Base-by-base conservation (phyloP, 2,113 vertebrate genomes). In the Scomber colias region DNA sequence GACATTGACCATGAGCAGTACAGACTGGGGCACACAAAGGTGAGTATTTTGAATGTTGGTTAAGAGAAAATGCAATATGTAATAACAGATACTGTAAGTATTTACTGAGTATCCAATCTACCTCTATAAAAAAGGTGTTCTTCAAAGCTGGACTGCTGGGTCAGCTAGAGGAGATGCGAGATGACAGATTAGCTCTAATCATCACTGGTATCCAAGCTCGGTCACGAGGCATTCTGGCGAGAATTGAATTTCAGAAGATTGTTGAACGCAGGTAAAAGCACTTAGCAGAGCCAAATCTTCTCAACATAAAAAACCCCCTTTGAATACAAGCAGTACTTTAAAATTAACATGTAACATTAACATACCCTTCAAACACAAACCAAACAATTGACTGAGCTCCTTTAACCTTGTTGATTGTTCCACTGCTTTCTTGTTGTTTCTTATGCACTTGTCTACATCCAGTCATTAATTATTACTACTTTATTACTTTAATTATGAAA, bases 171-270 rank as follows among this genome's bases (percentile, higher is more conserved):
- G 97, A 98, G 86, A 96, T 97, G 96, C 85, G 97, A 2, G 97
- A 98, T 0, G 97, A 97, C 24, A 92, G 95, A n/a, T 89, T 97
- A 2, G 90, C 97, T 40, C 92, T 95, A 1, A 97, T 97, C 85
- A 95, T 98, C 70, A 96, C 96, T 1, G 94, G 96, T 16, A 95
- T 97, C 77, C 97, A 98, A 86, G 92, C 97, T 0, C 94, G 94
- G 35, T 95, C 95, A 6, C 92, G 97, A 4, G 96, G 97, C 0
- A 91, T 95, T 46, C 95, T 98, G 7, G 94, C 96, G 86, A 96
- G 97, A 88, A 77, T 96, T 30, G 97, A 98, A 87, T 97, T 96
- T 90, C 95, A 95, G 90, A 97, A 97, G 88, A 95, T 97, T 66
- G 86, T 96, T 73, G 96, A 98, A 66, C 94, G 96, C 44, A 95